A percentile compares a stretch with the other conserved stretches of the same genome.
Evolutionary conservation across 2,113 vertebrate species (phyloP).

Genomic region (Himantopus leucocephalus): DNA sequence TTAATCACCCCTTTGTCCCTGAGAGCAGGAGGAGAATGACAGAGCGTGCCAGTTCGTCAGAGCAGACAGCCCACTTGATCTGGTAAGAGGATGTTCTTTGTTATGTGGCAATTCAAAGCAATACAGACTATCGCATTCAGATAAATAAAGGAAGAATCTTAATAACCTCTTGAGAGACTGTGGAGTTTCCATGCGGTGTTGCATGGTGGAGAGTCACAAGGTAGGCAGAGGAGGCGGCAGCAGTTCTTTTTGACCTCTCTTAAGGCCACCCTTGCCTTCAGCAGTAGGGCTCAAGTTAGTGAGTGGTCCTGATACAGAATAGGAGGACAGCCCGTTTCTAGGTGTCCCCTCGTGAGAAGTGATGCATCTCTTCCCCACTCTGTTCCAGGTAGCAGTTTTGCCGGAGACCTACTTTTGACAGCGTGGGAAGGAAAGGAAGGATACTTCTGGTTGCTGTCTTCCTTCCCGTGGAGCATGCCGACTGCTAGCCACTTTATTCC

Average conservation of each 20-base stretch:
- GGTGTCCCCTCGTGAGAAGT: not conserved
- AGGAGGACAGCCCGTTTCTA: rapidly evolving
- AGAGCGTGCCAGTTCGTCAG: not conserved
- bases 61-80: not conserved
- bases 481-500: not conserved
- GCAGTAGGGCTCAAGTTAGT: rapidly evolving
- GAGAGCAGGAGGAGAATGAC: not conserved
- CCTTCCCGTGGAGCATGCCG: rapidly evolving
- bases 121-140: rapidly evolving
- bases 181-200: too few species aligned
- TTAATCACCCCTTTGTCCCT: not conserved
- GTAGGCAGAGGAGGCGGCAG: not conserved
- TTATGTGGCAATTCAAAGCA: not conserved
- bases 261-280: not conserved
- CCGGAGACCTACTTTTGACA: not conserved
- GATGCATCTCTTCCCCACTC: not conserved
- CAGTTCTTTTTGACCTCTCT: not conserved
- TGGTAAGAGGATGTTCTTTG: not conserved
- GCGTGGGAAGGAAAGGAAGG: not conserved
- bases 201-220: not conserved
- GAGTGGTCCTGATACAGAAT: not conserved
- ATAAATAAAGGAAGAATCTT: not conserved
- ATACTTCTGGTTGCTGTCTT: not conserved
- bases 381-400: not conserved
- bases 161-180: not conserved